A percentile compares a stretch with the other conserved stretches of the same genome.
These are phyloP conservation scores for Syritta pipiens DNA, from an alignment of 2,888 invertebrate species.

Conservation along the genomic window DNA sequence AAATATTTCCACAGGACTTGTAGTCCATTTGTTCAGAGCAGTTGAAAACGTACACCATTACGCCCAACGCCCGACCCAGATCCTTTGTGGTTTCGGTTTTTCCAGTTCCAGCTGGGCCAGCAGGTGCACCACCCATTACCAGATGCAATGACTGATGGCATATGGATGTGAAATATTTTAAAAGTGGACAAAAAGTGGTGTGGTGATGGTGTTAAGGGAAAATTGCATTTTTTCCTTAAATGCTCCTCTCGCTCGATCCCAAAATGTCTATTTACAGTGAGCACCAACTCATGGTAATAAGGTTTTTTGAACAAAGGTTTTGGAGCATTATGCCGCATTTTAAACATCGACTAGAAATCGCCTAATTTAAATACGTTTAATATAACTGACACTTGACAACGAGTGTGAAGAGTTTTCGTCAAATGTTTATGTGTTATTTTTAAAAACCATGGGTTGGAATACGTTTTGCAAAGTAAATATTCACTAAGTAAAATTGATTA, in stretches of 20 bases:
- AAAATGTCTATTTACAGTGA: background rate
- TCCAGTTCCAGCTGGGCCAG: constrained; percentile 97
- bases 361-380: constrained; percentile 25
- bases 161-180: constrained; percentile 35
- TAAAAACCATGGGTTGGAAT: too few species aligned
- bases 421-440: too few species aligned
- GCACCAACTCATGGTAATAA: background rate
- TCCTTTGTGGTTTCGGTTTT: constrained; percentile 99
- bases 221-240: constrained; percentile 15
- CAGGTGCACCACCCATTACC: constrained; percentile 97
- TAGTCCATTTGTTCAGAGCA: constrained; percentile 99
- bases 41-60: constrained; percentile 98
- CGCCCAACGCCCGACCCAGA: constrained; percentile 95
- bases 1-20: constrained; percentile 96
- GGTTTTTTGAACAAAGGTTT: constrained; percentile 24
- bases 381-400: constrained; percentile 20
- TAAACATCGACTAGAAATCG: constrained; percentile 35
- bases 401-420: too few species aligned
- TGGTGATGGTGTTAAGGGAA: background rate
- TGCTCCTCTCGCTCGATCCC: background rate
- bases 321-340: constrained; percentile 43
- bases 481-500: too few species aligned
- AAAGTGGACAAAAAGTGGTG: constrained; percentile 45
- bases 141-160: constrained; percentile 87
- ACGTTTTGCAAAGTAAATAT: too few species aligned